phyloP scores from a whole-genome alignment of 2,888 invertebrate species.

The Sphecodes monilicornis region DNA sequence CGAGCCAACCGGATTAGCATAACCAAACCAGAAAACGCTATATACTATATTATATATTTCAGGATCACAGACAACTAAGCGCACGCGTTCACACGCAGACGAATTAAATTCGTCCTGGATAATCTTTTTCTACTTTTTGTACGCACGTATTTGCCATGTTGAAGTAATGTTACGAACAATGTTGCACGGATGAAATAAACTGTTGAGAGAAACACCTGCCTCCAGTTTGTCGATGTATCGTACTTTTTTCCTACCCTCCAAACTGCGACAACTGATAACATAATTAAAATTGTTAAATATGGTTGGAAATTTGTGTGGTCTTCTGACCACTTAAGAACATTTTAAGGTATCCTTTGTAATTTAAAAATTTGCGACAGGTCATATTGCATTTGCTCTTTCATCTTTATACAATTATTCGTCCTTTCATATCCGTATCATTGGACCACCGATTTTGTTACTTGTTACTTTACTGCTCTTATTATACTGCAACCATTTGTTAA shows the following conservation, averaged over 20 bases:
- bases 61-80: constrained; percentile 43
- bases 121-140: constrained; percentile 72
- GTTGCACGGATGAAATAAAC: constrained; percentile 64
- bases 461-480: too few species aligned
- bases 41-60: constrained; percentile 40
- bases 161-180: constrained; percentile 53
- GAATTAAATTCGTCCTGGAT: constrained; percentile 54
- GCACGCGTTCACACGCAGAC: constrained; percentile 49
- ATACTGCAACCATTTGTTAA: too few species aligned
- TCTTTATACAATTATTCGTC: too few species aligned
- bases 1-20: constrained; percentile 40
- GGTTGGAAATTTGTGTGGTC: too few species aligned
- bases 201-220: constrained; percentile 42
- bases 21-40: constrained; percentile 21
- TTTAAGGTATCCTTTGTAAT: too few species aligned
- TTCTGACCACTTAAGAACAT: too few species aligned
- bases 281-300: not conserved
- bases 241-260: not conserved
- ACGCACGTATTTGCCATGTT: constrained; percentile 65
- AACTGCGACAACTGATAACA: not conserved
- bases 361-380: too few species aligned
- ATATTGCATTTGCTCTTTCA: too few species aligned
- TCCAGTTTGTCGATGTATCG: not conserved
- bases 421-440: too few species aligned
- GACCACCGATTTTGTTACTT: too few species aligned